These are phyloP conservation scores for Microctenopoma steveboyesi DNA, from an alignment of 2,797 vertebrate species.

Conservation along the genomic window DNA sequence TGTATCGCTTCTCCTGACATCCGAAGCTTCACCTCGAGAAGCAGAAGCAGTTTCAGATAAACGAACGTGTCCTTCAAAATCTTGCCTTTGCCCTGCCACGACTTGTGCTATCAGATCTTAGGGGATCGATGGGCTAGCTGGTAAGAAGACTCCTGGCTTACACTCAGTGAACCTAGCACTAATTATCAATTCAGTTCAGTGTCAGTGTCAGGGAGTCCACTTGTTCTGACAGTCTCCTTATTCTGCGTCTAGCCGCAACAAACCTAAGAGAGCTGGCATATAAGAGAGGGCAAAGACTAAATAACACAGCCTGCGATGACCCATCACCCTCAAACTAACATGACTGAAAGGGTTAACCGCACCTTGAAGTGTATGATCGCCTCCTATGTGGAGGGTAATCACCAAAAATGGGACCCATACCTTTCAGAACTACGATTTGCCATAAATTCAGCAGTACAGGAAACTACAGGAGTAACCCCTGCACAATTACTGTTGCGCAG, in stretches of 20 bases:
- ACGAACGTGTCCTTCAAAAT: slow-evolving; percentile 38
- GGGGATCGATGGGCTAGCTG: slow-evolving; percentile 51
- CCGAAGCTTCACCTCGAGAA: slow-evolving; percentile 11
- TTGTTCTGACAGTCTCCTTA: slow-evolving; percentile 29
- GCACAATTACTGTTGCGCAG: no score
- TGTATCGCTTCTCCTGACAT: slow-evolving; percentile 20
- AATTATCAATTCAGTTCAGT: slow-evolving; percentile 59
- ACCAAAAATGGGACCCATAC: no score
- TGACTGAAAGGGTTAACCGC: no score
- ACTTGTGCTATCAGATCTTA: slow-evolving; percentile 42
- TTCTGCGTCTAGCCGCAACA: neutral
- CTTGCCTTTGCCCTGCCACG: neutral
- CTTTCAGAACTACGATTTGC: no score
- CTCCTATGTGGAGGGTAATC: no score
- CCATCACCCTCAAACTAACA: no score
- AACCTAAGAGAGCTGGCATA: neutral
- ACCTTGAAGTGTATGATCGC: no score
- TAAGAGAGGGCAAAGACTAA: neutral
- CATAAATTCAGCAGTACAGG: no score
- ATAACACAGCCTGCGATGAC: no score
- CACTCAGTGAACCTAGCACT: slow-evolving; percentile 43
- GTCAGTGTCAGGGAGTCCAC: slow-evolving; percentile 7
- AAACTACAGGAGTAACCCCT: no score
- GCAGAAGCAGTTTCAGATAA: slow-evolving; percentile 51
- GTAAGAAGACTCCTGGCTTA: slow-evolving; percentile 48